A percentile compares a stretch with the other conserved stretches of the same genome.
These are phyloP conservation scores for Holothuria glaberrima DNA, from an alignment of 35 echinoderm and acorn worm species.

Conservation along the genomic window DNA sequence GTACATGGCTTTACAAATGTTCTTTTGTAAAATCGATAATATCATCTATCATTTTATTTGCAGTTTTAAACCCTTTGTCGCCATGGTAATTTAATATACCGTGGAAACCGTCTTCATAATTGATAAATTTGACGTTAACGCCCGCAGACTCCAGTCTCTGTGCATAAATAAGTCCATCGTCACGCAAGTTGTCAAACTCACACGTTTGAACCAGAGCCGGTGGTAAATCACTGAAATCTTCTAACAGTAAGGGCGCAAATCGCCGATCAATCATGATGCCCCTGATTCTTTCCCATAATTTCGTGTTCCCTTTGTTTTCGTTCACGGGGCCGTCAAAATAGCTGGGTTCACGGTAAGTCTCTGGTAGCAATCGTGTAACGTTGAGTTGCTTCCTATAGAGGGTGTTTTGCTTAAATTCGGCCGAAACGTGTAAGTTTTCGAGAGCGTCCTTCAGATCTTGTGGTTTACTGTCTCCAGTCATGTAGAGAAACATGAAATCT, in stretches of 20 bases:
- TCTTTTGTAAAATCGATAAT: conserved; percentile 68
- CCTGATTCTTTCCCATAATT: conserved; percentile 61
- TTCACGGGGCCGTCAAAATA: conserved; percentile 51
- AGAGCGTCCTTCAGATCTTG: conserved; percentile 33
- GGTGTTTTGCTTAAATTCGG: conserved; percentile 54
- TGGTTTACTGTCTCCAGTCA: conserved; percentile 36
- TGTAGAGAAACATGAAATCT: conserved; percentile 61
- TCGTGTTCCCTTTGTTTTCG: conserved; percentile 35
- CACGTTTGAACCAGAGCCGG: conserved; percentile 73
- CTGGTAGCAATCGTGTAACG: conserved; percentile 41
- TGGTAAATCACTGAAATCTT: conserved; percentile 79
- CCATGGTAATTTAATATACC: conserved; percentile 36
- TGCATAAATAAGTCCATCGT: conserved; percentile 84
- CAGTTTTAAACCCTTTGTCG: conserved; percentile 52
- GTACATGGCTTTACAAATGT: conserved; percentile 42
- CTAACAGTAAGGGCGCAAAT: conserved; percentile 58
- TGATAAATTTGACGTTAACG: conserved; percentile 42
- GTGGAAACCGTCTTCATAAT: conserved; percentile 66
- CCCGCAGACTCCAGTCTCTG: conserved; percentile 66
- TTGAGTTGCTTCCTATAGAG: conserved; percentile 35
- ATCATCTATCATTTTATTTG: conserved; percentile 74
- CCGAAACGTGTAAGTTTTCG: conserved; percentile 51
- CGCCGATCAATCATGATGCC: conserved; percentile 62
- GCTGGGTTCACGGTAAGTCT: conserved; percentile 3
- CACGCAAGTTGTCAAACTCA: conserved; percentile 69